phyloP scores from a whole-genome alignment of 2,888 invertebrate genomes.

The Perizoma flavofasciatum region DNA sequence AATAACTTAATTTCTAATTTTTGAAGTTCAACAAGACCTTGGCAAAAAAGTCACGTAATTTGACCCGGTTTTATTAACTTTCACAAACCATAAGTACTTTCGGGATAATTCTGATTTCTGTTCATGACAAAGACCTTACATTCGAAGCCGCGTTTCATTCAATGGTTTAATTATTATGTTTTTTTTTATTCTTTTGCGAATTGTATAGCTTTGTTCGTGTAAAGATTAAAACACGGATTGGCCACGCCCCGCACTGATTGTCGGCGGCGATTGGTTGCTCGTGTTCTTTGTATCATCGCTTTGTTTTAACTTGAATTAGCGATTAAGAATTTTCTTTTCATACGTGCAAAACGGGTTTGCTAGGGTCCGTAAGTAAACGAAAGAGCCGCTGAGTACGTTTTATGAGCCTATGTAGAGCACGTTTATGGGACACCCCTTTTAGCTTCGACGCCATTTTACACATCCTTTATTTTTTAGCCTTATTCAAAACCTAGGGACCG shows the following conservation, averaged over 20 bases:
- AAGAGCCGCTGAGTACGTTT: slow-evolving; percentile 14
- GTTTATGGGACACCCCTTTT: slow-evolving; percentile 20
- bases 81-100: slow-evolving; percentile 32
- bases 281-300: slow-evolving; percentile 69
- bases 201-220: slow-evolving; percentile 65
- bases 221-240: slow-evolving; percentile 63
- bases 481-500: not conserved
- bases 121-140: slow-evolving; percentile 45
- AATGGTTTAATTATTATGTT: slow-evolving; percentile 67
- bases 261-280: slow-evolving; percentile 67
- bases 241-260: slow-evolving; percentile 69
- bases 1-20: too few relatives aligned
- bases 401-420: not conserved
- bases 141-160: slow-evolving; percentile 45
- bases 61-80: slow-evolving; percentile 32
- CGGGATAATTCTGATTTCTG: slow-evolving; percentile 41
- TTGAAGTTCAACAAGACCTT: slow-evolving; percentile 14
- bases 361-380: slow-evolving; percentile 23
- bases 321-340: slow-evolving; percentile 45
- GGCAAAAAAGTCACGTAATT: slow-evolving; percentile 18
- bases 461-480: slow-evolving; percentile 9
- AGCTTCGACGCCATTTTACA: slow-evolving; percentile 21
- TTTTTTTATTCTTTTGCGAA: slow-evolving; percentile 65
- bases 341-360: slow-evolving; percentile 18
- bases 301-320: slow-evolving; percentile 72